A percentile compares a stretch with the other conserved stretches of the same genome.
Conservation (phyloP, 2,113 vertebrate genomes). For the Gymnarchus niloticus region DNA sequence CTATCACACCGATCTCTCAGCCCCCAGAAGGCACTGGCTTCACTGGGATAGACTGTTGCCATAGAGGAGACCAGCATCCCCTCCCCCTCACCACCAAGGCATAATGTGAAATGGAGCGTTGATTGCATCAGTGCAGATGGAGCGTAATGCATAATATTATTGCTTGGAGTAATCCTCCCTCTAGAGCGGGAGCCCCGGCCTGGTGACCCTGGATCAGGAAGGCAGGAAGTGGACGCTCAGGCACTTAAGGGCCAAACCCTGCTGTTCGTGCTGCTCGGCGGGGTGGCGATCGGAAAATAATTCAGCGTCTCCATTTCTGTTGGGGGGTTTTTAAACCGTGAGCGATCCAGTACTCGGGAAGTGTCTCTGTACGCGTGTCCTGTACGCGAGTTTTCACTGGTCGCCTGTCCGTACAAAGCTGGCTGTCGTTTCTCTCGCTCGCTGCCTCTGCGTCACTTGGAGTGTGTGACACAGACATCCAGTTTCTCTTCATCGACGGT, state of each 20-base stretch:
- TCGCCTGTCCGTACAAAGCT: not conserved
- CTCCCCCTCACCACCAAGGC: conserved; percentile 28
- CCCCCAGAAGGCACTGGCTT: conserved; percentile 35
- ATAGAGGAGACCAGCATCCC: conserved; percentile 17
- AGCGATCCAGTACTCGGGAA: conserved; percentile 33
- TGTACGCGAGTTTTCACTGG: not conserved
- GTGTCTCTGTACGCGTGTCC: not conserved
- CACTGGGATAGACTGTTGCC: conserved; percentile 28
- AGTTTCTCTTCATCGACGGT: not conserved
- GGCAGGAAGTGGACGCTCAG: too few species aligned
- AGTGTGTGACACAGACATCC: not conserved
- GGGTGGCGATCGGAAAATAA: conserved; percentile 48
- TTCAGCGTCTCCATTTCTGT: conserved; percentile 42
- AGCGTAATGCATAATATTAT: conserved; percentile 55
- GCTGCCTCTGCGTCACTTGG: not conserved
- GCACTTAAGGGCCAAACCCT: conserved; percentile 4
- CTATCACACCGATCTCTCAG: conserved; percentile 29
- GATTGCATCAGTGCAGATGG: conserved; percentile 47
- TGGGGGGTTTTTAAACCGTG: conserved; percentile 41
- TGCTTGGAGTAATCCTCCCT: conserved; percentile 33
- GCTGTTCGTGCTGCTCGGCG: conserved; percentile 19
- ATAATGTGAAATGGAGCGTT: conserved; percentile 52
- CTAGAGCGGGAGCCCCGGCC: not conserved
- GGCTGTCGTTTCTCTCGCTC: not conserved
- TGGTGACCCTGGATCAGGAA: conserved; percentile 3